Base-by-base conservation (phyloP, 2,113 vertebrate genomes). In the Sphaerodactylus townsendi region DNA sequence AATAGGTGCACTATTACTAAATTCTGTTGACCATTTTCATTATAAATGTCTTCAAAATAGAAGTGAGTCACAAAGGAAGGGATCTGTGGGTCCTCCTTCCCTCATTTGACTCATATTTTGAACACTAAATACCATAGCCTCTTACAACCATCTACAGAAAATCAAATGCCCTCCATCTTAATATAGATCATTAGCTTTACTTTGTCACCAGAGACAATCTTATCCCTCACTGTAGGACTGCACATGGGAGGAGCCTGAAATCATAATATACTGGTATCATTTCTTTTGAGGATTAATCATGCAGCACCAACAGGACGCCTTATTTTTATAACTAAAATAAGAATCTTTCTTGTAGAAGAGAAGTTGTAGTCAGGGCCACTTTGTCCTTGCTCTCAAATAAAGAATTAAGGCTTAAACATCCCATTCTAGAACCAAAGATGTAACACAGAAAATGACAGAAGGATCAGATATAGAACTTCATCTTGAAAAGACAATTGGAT, bases 1-100 rank as follows among this genome's bases (percentile, higher is more conserved):
- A 91, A 87, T 90, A 86, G 89, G n/a, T 82, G 83, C 0, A 1
- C 44, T 1, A 28, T 82, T 65, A 71, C 88, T 3, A 86, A 76
- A 86, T 87, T 95, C 90, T 91, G 85, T 90, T 92, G 91, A 92
- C 82, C 89, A 82, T 93, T 56, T 87, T 87, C 70, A 91, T 93
- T 80, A 90, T 88, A 92, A 10, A 86, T 85, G 8, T 79, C 81
- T 93, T 87, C 90, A 90, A 91, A 93, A 92, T 89, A 93, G 86
- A 83, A 81, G 82, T 37, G 70, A 86, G 82, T 23, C 80, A 1
- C 73, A 82, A 83, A 89, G 87, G 74, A 81, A 72, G 64, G 35
- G 83, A 89, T 91, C 86, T 79, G 56, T 37, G 82, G 62, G 65
- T 75, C 82, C 64, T 75, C 77, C 46, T 78, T 33, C n/a, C 65